Evolutionary conservation across 2,888 invertebrate genomes (phyloP), one percentile per base, ranked within the genome.

Genomic region (Drosophila nr. fundita): DNA sequence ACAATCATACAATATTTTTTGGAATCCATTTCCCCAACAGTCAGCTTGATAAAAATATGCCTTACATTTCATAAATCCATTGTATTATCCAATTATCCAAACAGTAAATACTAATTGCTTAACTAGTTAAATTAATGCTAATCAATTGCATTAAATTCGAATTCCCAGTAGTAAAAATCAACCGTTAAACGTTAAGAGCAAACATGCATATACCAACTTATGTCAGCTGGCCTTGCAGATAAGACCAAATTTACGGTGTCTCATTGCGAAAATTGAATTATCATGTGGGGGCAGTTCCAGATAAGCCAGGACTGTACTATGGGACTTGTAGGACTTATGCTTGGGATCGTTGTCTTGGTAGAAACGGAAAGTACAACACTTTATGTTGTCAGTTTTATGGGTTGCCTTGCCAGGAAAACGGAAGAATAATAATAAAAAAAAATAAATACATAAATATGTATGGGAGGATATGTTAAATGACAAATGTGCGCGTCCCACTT

Each of bases 321-420:
- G 10, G 10, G 30, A 30, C 30, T 30, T 10, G 0, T 30, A 30
- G 10, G 4, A 32, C 10, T 11, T 4, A 32, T 32, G 32, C 32
- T 32, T 11, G 32, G 32, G 32, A 10, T 32, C 10, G 10, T 0
- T 32, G 3, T 10, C 32, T 32, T 32, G 32, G 10, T 32, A 0
- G 11, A 30, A 30, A 8, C 30, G 30, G 30, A 30, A 30, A 30
- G 30, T 30, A 2, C 30, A 10, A 32, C 32, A 32, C 32, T 86
- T 87, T 86, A 89, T 84, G 60, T 34, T 61, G 76, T 58, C 84
- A 71, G 42, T 88, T 87, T 88, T 80, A 84, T 82, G 82, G 30
- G 60, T 27, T 60, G 30, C 27, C 57, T 62, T 59, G 52, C 52
- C 65, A 27, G 24, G 27, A 36, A 60, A 64, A 32, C 18, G 36